These are phyloP conservation scores for Drosophila willistoni DNA, from an alignment of 1,140 invertebrate genomes.

Conservation along the genomic window DNA sequence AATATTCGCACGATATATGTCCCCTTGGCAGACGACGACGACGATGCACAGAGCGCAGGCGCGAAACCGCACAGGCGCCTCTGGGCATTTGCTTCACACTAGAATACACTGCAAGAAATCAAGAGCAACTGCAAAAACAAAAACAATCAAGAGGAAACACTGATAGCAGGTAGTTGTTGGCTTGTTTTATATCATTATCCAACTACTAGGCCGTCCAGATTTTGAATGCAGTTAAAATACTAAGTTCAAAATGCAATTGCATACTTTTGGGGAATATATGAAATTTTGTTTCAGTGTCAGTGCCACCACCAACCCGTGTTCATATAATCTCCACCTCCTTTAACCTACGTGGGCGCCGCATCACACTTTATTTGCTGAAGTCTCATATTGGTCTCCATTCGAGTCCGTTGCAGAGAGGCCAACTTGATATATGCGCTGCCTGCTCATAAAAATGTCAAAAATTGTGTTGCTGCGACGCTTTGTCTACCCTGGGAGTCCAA, in stretches of 20 bases:
- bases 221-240: no score
- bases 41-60: conserved; percentile 64
- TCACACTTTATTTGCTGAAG: conserved; percentile 66
- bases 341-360: conserved; percentile 75
- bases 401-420: conserved; percentile 50
- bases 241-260: no score
- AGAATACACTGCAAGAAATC: not conserved
- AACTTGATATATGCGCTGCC: conserved; percentile 82
- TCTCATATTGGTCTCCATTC: conserved; percentile 52
- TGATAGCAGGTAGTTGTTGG: no score
- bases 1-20: conserved; percentile 82
- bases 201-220: no score
- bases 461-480: conserved; percentile 66
- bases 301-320: conserved; percentile 10
- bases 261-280: no score
- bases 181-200: no score
- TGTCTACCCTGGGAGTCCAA: conserved; percentile 54
- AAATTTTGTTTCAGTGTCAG: not conserved
- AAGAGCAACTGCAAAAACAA: not conserved
- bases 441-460: conserved; percentile 83
- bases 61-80: conserved; percentile 74
- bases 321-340: conserved; percentile 42
- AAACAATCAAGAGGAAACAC: not conserved
- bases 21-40: conserved; percentile 69
- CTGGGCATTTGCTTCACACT: conserved; percentile 49